phyloP scores from a whole-genome alignment of 1,140 invertebrate genomes.

The Leptinotarsa defecta region DNA sequence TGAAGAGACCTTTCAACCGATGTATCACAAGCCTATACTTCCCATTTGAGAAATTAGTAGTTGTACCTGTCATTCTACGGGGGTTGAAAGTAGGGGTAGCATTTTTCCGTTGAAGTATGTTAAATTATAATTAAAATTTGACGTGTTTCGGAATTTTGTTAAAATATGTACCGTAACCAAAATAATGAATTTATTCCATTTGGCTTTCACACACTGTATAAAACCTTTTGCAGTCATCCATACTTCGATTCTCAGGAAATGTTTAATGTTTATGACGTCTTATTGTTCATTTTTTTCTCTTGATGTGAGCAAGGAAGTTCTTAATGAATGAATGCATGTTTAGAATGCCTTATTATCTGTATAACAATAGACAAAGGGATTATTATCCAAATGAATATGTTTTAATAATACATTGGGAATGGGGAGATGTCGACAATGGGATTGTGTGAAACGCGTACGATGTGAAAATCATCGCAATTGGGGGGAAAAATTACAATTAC shows the following conservation, averaged over 20 bases:
- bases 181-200: too few relatives aligned
- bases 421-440: constrained; percentile 5
- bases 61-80: too few relatives aligned
- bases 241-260: constrained; percentile 7
- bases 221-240: too few relatives aligned
- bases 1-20: too few relatives aligned
- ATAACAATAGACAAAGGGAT: constrained; percentile 20
- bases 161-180: too few relatives aligned
- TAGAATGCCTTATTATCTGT: constrained; percentile 25
- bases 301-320: constrained; percentile 17
- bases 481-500: neutral
- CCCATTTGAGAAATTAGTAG: too few relatives aligned
- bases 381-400: constrained; percentile 5
- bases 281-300: constrained; percentile 19
- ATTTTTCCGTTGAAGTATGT: too few relatives aligned
- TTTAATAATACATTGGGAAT: constrained; percentile 19
- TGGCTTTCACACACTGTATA: too few relatives aligned
- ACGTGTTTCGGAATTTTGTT: too few relatives aligned
- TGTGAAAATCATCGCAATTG: neutral
- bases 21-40: too few relatives aligned
- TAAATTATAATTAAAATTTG: too few relatives aligned
- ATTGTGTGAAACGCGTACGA: neutral
- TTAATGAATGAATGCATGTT: constrained; percentile 26
- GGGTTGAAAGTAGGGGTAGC: too few relatives aligned
- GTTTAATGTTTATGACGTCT: neutral